Percentiles rank a stretch among this genome's conserved stretches.
Conservation (phyloP, 1,140 invertebrate genomes). For the Lordiphosa clarofinis region DNA sequence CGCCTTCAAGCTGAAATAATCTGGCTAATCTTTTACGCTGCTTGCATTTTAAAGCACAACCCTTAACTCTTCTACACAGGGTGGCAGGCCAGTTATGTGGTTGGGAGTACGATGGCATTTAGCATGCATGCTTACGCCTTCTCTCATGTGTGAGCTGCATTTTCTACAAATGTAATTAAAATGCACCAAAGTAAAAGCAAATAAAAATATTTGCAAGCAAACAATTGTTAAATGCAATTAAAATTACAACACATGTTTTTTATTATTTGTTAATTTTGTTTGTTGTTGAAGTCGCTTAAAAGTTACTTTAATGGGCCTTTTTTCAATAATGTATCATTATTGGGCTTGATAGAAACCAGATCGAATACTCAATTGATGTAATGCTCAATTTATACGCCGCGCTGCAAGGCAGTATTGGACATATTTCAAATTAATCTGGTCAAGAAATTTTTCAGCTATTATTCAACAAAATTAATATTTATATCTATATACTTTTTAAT, state of each 20-base stretch:
- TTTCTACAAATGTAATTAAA: conserved; percentile 56
- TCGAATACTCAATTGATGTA: too few relatives aligned
- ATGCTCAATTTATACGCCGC: too few relatives aligned
- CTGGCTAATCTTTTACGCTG: conserved; percentile 78
- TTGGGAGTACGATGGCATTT: conserved; percentile 29
- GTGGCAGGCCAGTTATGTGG: too few relatives aligned
- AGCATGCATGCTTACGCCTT: conserved; percentile 46
- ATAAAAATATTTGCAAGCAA: conserved; percentile 14
- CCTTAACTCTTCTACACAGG: neutral
- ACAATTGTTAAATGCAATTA: conserved; percentile 8
- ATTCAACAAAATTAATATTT: too few relatives aligned
- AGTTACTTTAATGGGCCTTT: neutral
- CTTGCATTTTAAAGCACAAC: conserved; percentile 66
- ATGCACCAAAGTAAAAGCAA: conserved; percentile 11
- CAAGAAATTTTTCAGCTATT: too few relatives aligned
- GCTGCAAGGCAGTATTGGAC: too few relatives aligned
- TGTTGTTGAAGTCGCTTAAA: neutral
- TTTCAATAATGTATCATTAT: too few relatives aligned
- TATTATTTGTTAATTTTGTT: neutral
- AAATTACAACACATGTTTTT: neutral
- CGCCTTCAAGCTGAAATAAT: conserved; percentile 65
- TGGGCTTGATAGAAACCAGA: too few relatives aligned
- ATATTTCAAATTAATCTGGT: too few relatives aligned
- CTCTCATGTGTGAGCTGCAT: conserved; percentile 32
- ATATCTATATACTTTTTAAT: too few relatives aligned